These are phyloP conservation scores for Tarsius wallacei DNA, from an alignment of 2,797 vertebrate genomes.

Conservation along the genomic window DNA sequence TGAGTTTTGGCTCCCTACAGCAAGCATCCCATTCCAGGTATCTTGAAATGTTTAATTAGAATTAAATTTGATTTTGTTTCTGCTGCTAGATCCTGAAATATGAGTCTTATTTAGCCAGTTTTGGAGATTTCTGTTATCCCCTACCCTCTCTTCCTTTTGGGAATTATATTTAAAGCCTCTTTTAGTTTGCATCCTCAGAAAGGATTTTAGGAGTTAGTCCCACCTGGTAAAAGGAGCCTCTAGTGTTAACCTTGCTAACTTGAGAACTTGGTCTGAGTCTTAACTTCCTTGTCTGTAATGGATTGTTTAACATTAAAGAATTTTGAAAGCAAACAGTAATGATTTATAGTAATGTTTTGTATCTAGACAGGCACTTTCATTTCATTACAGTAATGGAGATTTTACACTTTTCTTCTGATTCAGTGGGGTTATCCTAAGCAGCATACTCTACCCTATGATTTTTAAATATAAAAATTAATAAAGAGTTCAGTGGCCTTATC, in stretches of 20 bases:
- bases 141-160: background rate
- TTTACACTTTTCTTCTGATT: background rate
- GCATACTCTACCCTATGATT: background rate
- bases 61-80: conserved; percentile 34
- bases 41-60: conserved; percentile 52
- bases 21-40: background rate
- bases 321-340: conserved; percentile 7
- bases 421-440: background rate
- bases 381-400: background rate
- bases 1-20: background rate
- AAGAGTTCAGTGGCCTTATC: background rate
- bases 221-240: background rate
- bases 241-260: background rate
- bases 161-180: background rate
- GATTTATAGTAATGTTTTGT: background rate
- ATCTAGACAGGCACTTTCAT: background rate
- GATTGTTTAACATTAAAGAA: background rate
- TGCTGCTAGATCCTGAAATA: conserved; percentile 21
- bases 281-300: background rate
- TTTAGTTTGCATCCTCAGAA: background rate
- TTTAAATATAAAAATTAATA: conserved; percentile 12
- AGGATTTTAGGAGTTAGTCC: background rate
- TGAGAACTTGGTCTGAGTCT: background rate
- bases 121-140: background rate
- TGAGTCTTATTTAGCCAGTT: background rate